Evolutionary conservation across 2,888 invertebrate genomes (phyloP).

Genomic region (Proisotoma minuta): DNA sequence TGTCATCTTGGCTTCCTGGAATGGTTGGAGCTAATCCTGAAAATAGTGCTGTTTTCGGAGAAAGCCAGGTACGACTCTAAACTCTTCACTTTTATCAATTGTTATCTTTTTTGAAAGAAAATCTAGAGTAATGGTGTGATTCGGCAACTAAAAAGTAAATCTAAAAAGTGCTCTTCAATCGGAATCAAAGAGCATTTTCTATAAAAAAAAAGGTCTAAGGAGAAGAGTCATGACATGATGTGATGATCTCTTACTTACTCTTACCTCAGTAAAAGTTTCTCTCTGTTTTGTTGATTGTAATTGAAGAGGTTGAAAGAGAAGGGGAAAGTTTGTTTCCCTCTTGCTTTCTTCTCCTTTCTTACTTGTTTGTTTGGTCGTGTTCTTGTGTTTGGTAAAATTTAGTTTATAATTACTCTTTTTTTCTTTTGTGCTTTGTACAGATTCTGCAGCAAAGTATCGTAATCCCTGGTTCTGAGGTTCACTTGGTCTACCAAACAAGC

Average conservation of each 20-base stretch:
- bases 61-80: constrained; percentile 67
- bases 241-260: no score
- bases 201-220: not conserved
- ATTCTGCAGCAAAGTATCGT: constrained; percentile 94
- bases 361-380: not conserved
- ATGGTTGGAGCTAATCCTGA: constrained; percentile 79
- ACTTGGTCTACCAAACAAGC: constrained; percentile 91
- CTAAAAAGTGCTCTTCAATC: no score
- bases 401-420: constrained; percentile 12
- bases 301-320: not conserved
- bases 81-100: not conserved
- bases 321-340: not conserved
- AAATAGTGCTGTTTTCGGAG: constrained; percentile 78
- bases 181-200: not conserved
- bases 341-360: not conserved
- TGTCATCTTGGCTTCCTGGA: constrained; percentile 85
- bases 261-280: no score
- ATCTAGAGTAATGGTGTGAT: no score
- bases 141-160: no score
- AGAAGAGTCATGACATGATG: not conserved
- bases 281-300: not conserved
- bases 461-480: constrained; percentile 87
- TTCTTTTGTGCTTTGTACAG: constrained; percentile 54
- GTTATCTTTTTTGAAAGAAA: no score
- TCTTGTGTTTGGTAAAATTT: not conserved